Conservation (phyloP, 2,888 invertebrate species). For the Bhutanitis thaidina region DNA sequence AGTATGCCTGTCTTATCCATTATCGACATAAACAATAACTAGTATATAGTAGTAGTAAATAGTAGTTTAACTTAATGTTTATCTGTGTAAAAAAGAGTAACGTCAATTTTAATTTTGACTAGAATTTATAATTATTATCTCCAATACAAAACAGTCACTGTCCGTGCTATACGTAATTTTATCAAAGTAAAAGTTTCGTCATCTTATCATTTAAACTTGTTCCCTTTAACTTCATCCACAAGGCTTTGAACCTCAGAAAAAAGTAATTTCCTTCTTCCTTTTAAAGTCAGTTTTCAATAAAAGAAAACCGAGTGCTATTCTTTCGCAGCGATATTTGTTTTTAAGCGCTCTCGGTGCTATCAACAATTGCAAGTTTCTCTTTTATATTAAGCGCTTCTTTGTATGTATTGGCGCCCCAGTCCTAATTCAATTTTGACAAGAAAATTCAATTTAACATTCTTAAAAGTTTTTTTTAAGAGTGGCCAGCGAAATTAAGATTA, state of each 20-base stretch:
- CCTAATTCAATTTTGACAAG: constrained; percentile 25
- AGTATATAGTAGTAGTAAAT: too few relatives aligned
- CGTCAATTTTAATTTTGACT: too few relatives aligned
- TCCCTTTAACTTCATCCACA: background rate
- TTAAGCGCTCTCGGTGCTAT: constrained; percentile 28
- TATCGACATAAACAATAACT: too few relatives aligned
- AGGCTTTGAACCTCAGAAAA: constrained; percentile 26
- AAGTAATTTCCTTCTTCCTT: constrained; percentile 28
- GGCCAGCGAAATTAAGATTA: background rate
- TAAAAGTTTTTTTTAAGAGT: constrained; percentile 12
- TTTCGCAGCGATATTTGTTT: constrained; percentile 31
- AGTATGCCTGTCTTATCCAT: too few relatives aligned
- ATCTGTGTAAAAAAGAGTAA: too few relatives aligned
- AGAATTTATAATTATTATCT: background rate
- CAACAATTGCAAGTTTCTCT: constrained; percentile 37
- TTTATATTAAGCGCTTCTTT: constrained; percentile 32
- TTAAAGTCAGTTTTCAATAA: constrained; percentile 25
- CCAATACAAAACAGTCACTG: background rate
- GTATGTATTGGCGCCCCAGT: constrained; percentile 32
- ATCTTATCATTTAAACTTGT: background rate
- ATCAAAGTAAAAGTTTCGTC: constrained; percentile 4
- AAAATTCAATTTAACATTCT: constrained; percentile 30
- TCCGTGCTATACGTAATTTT: background rate
- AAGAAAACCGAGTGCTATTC: constrained; percentile 19
- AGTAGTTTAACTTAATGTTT: too few relatives aligned